Evolutionary conservation across 2,888 invertebrate species (phyloP).

Genomic region (Megamerina dolium): DNA sequence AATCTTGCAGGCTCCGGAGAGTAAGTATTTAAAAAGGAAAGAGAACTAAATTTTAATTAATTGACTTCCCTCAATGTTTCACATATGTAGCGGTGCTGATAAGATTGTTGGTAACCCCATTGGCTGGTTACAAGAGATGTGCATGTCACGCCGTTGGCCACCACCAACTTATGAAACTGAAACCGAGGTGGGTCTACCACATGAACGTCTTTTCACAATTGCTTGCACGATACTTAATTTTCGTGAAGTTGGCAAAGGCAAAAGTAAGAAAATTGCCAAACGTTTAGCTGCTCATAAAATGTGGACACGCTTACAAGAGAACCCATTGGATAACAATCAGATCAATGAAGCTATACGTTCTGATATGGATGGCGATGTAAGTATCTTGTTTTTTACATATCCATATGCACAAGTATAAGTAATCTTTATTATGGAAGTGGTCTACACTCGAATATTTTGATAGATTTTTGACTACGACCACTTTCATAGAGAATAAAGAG

Average conservation of each 20-base stretch:
- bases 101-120: slow-evolving; percentile 89
- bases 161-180: slow-evolving; percentile 89
- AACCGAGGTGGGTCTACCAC: slow-evolving; percentile 66
- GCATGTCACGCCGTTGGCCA: slow-evolving; percentile 93
- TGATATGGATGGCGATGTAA: slow-evolving; percentile 65
- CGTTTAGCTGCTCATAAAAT: slow-evolving; percentile 93
- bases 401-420: neutral
- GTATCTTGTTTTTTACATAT: slow-evolving; percentile 22
- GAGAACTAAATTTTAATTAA: neutral
- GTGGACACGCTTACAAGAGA: slow-evolving; percentile 78
- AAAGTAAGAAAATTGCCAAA: slow-evolving; percentile 95
- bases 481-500: neutral
- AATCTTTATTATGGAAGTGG: neutral
- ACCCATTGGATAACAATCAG: slow-evolving; percentile 65
- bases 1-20: slow-evolving; percentile 36
- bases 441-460: neutral
- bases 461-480: neutral
- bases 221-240: slow-evolving; percentile 82
- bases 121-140: slow-evolving; percentile 90
- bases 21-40: slow-evolving; percentile 26
- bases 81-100: slow-evolving; percentile 58
- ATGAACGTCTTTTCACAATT: slow-evolving; percentile 90
- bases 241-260: slow-evolving; percentile 79
- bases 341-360: slow-evolving; percentile 58
- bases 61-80: slow-evolving; percentile 2